Conservation (phyloP, 2,797 vertebrate species). For the Oreochromis mossambicus region DNA sequence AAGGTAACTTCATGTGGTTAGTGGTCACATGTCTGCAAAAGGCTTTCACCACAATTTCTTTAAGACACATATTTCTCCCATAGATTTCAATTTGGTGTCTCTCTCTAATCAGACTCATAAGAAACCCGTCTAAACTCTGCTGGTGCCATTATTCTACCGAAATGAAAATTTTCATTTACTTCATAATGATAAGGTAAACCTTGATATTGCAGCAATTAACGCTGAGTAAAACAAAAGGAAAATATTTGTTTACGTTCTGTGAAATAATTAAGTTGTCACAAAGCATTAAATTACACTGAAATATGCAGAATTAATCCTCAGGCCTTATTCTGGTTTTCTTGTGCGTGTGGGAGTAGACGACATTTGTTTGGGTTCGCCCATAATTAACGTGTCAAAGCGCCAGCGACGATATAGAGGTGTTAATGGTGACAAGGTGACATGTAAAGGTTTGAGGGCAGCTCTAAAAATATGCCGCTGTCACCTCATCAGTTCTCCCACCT, state of each 20-base stretch:
- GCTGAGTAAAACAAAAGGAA: not conserved
- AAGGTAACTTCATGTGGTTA: not conserved
- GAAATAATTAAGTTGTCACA: not conserved
- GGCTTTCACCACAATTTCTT: not conserved
- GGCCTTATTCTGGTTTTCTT: not conserved
- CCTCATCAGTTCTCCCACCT: not conserved
- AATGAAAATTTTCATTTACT: not conserved
- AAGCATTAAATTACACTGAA: not conserved
- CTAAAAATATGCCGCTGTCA: not conserved
- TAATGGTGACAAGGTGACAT: slow-evolving; percentile 27
- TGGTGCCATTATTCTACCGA: not conserved
- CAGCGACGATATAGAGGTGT: not conserved
- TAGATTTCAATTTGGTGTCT: not conserved
- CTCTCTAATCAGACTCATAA: not conserved
- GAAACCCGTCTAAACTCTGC: not conserved
- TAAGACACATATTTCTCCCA: not conserved
- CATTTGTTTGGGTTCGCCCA: slow-evolving; percentile 7
- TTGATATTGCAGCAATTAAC: not conserved
- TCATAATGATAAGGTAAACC: not conserved
- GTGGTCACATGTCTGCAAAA: not conserved
- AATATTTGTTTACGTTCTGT: not conserved
- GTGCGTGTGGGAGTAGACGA: not conserved
- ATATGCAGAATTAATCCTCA: not conserved
- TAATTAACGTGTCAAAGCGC: slow-evolving; percentile 23
- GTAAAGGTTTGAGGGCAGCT: slow-evolving; percentile 17